phyloP scores from a whole-genome alignment of 2,888 invertebrate species.

The Timema podura region DNA sequence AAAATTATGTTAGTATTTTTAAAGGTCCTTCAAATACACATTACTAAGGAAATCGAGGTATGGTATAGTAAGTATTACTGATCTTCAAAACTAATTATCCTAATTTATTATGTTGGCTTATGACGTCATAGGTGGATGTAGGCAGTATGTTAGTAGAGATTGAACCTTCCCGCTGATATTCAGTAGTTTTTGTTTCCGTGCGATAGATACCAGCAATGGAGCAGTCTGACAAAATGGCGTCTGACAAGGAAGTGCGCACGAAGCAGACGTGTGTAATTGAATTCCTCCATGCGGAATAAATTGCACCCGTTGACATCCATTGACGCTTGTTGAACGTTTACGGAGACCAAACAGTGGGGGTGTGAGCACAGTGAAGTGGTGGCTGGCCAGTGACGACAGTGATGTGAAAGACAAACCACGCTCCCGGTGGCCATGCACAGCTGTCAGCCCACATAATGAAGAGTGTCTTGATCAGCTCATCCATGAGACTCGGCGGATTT shows the following conservation, averaged over 20 bases:
- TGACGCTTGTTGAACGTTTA: background rate
- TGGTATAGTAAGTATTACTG: too few species aligned
- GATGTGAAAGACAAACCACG: background rate
- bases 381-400: background rate
- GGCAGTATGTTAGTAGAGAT: too few species aligned
- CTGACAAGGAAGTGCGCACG: background rate
- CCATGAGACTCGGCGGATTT: background rate
- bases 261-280: background rate
- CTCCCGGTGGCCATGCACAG: background rate
- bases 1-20: too few species aligned
- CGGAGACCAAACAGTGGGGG: background rate
- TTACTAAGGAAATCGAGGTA: too few species aligned
- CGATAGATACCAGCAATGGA: too few species aligned
- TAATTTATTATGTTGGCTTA: too few species aligned
- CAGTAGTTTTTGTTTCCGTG: too few species aligned
- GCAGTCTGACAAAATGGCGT: background rate
- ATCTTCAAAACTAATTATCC: too few species aligned
- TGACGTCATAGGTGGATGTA: too few species aligned
- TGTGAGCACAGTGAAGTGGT: background rate
- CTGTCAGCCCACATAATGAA: constrained; percentile 10
- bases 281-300: constrained; percentile 10
- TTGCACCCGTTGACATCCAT: constrained; percentile 5
- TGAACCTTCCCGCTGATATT: too few species aligned
- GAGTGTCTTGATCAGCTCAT: constrained; percentile 7
- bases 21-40: too few species aligned